These are phyloP conservation scores for Blennius ocellaris DNA, from an alignment of 2,113 vertebrate species.

Conservation along the genomic window DNA sequence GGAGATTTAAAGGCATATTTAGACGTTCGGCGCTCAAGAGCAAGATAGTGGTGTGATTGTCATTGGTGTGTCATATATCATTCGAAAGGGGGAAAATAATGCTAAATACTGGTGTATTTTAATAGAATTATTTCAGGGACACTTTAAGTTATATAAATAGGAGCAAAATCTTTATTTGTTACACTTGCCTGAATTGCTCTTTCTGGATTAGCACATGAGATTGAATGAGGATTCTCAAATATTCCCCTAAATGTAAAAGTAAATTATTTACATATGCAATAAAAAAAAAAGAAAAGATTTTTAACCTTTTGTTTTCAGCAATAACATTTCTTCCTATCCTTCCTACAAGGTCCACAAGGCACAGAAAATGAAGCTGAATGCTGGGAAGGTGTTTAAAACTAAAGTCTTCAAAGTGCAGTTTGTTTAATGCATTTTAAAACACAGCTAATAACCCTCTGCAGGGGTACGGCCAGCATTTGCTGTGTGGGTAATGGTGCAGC, in stretches of 20 bases:
- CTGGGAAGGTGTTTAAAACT: slow-evolving; percentile 6
- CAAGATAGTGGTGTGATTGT: too few relatives aligned
- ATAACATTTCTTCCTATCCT: not conserved
- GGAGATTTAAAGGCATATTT: too few relatives aligned
- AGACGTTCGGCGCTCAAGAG: too few relatives aligned
- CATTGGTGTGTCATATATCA: too few relatives aligned
- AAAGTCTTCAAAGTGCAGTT: slow-evolving; percentile 23
- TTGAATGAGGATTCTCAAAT: not conserved
- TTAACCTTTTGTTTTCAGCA: slow-evolving; percentile 3
- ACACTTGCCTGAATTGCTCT: slow-evolving; percentile 8
- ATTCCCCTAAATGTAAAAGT: slow-evolving; percentile 7
- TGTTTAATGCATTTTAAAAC: slow-evolving; percentile 33
- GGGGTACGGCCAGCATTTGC: not conserved
- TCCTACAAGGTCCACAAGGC: not conserved
- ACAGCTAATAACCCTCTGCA: slow-evolving; percentile 18
- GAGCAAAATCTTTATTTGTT: not conserved
- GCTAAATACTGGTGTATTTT: too few relatives aligned
- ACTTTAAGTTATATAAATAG: slow-evolving; percentile 12
- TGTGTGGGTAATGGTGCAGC: slow-evolving; percentile 46
- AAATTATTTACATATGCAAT: not conserved
- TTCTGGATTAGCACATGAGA: slow-evolving; percentile 5
- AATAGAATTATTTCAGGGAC: too few relatives aligned
- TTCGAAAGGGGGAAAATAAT: too few relatives aligned
- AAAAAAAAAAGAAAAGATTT: not conserved
- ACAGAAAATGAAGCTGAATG: not conserved